Percentiles rank a stretch among this genome's conserved stretches.
phyloP scores from a whole-genome alignment of 1,140 invertebrate genomes.

The Harpegnathos saltator region DNA sequence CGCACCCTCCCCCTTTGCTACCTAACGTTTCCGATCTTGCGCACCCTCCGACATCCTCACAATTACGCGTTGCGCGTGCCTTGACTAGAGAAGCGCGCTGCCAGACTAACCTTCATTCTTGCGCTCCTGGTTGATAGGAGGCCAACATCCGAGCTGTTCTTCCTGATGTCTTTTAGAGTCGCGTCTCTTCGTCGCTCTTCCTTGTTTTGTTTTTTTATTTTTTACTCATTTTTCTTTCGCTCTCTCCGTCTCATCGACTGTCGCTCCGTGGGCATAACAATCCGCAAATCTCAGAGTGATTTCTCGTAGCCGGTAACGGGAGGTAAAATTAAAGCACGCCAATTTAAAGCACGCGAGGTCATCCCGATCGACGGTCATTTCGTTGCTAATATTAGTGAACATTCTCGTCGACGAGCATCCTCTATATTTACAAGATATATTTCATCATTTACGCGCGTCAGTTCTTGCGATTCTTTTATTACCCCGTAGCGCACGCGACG shows the following conservation, averaged over 20 bases:
- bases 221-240: no score
- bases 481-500: no score
- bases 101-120: slow-evolving; percentile 74
- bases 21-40: slow-evolving; percentile 63
- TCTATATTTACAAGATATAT: no score
- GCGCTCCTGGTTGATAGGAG: slow-evolving; percentile 52
- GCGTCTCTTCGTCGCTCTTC: slow-evolving; percentile 9
- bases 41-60: slow-evolving; percentile 79
- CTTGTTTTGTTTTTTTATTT: no score
- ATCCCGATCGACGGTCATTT: no score
- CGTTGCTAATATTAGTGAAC: no score
- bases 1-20: slow-evolving; percentile 62
- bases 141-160: slow-evolving; percentile 62
- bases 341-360: no score
- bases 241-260: slow-evolving; percentile 26
- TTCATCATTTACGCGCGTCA: no score
- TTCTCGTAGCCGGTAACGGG: not conserved
- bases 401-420: no score
- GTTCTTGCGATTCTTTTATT: no score
- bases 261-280: not conserved
- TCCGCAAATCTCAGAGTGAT: not conserved
- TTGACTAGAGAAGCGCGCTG: slow-evolving; percentile 82
- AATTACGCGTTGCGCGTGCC: slow-evolving; percentile 85
- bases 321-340: no score
- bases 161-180: slow-evolving; percentile 18